Evolutionary conservation across 2,113 vertebrate genomes (phyloP).

Genomic region (Ictalurus furcatus): DNA sequence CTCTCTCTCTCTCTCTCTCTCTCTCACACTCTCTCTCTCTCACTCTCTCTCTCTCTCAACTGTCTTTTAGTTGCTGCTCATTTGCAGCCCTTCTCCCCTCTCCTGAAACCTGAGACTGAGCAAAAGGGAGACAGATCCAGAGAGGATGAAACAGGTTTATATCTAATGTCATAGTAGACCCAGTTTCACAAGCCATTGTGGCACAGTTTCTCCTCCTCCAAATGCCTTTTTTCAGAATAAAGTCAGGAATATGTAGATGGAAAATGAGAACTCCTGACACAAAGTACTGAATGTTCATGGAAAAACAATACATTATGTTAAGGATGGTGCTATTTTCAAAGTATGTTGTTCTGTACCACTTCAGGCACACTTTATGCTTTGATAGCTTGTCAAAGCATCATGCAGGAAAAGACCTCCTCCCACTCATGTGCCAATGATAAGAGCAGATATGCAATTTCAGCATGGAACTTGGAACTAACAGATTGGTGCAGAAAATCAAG

Average conservation of each 20-base stretch:
- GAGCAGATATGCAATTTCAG: background rate
- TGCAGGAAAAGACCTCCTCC: background rate
- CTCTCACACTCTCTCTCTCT: constrained; percentile 47
- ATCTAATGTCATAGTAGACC: background rate
- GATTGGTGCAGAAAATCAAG: background rate
- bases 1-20: constrained; percentile 56
- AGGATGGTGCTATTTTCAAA: background rate
- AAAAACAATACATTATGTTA: background rate
- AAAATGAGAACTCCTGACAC: background rate
- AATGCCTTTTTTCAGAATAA: background rate
- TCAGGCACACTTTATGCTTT: background rate
- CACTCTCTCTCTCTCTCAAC: constrained; percentile 45
- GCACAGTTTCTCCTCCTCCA: background rate
- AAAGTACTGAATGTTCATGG: background rate
- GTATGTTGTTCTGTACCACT: background rate
- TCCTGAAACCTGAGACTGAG: background rate
- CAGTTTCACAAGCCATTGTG: constrained; percentile 28
- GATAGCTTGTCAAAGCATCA: background rate
- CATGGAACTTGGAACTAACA: background rate
- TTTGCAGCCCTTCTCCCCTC: constrained; percentile 1
- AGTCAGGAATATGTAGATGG: no score
- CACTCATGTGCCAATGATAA: background rate
- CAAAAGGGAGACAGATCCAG: background rate
- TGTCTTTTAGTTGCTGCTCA: constrained; percentile 57
- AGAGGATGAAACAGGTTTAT: background rate